Conservation (phyloP, 1,140 invertebrate species). For the Leptinotarsa lineolata region DNA sequence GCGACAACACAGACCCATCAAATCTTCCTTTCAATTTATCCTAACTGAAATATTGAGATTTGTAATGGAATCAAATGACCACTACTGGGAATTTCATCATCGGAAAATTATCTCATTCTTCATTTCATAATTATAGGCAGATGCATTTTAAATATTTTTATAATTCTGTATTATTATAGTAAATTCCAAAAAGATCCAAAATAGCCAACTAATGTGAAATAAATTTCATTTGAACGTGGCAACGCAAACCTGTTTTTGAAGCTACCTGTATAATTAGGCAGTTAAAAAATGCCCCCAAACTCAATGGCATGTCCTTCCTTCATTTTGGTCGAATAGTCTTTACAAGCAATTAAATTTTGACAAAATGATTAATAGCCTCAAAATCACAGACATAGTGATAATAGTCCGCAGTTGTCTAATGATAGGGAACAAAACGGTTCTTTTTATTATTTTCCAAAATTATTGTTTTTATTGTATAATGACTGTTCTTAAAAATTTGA, state of each 20-base stretch:
- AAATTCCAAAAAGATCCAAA: constrained; percentile 18
- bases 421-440: constrained; percentile 37
- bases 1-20: too few species aligned
- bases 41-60: too few species aligned
- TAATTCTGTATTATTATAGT: constrained; percentile 31
- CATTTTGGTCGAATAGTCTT: constrained; percentile 40
- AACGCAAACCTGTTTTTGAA: constrained; percentile 29
- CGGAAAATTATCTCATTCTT: too few species aligned
- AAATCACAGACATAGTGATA: constrained; percentile 42
- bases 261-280: constrained; percentile 40
- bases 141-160: constrained; percentile 27
- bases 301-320: constrained; percentile 28
- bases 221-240: constrained; percentile 32
- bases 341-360: constrained; percentile 43
- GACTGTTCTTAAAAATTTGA: constrained; percentile 24
- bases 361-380: constrained; percentile 43
- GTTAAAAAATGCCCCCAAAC: constrained; percentile 35
- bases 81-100: too few species aligned
- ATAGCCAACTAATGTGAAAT: constrained; percentile 32
- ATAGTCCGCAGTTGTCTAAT: constrained; percentile 39
- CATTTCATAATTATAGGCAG: constrained; percentile 24
- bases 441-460: constrained; percentile 28
- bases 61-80: too few species aligned
- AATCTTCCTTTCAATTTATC: too few species aligned
- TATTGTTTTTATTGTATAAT: constrained; percentile 28